These are phyloP conservation scores for Temnothorax curvispinosus DNA, from an alignment of 1,140 invertebrate genomes.

Conservation along the genomic window DNA sequence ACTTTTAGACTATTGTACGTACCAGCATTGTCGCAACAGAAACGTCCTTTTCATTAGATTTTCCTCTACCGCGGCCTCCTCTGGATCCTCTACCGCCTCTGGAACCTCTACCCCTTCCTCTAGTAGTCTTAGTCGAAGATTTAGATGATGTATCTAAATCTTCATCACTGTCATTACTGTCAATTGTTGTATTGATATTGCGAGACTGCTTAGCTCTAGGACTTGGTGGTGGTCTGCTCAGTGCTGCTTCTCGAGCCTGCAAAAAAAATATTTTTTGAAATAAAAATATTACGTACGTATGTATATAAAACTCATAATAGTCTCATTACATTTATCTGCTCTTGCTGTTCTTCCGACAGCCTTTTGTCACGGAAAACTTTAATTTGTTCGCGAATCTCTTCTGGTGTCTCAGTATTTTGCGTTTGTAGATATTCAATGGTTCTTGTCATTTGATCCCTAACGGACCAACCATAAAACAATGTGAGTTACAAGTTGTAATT, in stretches of 20 bases:
- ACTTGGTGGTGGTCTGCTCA: neutral
- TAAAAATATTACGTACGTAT: neutral
- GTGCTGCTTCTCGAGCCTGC: neutral
- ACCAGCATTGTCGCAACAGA: neutral
- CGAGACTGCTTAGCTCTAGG: neutral
- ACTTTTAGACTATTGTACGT: neutral
- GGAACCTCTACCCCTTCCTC: conserved; percentile 8
- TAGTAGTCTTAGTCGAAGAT: neutral
- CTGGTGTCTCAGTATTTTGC: conserved; percentile 76
- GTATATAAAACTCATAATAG: neutral
- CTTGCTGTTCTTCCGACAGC: conserved; percentile 65
- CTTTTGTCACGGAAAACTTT: conserved; percentile 76
- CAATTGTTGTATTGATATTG: neutral
- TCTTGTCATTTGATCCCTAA: conserved; percentile 84
- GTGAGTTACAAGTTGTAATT: conserved; percentile 33
- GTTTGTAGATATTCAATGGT: conserved; percentile 79
- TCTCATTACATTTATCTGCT: conserved; percentile 68
- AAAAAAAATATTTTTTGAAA: neutral
- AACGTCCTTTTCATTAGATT: neutral
- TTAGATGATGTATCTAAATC: neutral
- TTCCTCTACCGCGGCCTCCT: conserved; percentile 18
- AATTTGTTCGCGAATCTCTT: conserved; percentile 81
- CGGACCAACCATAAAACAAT: conserved; percentile 62
- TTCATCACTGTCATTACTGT: conserved; percentile 9
- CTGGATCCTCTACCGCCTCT: conserved; percentile 48